phyloP scores from a whole-genome alignment of 1,140 invertebrate species.

The Nasonia vitripennis region DNA sequence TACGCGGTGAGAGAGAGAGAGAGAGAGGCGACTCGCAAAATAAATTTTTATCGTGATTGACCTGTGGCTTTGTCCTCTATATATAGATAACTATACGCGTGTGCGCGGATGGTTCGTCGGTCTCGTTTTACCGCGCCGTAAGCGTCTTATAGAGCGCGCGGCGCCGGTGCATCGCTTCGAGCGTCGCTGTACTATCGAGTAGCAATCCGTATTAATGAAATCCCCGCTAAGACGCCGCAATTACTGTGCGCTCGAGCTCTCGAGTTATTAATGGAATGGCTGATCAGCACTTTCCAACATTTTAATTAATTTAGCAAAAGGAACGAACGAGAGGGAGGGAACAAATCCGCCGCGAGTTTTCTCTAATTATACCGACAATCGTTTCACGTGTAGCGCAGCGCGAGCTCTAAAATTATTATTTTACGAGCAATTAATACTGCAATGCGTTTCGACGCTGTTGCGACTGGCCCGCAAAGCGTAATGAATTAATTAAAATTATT shows the following conservation, averaged over 20 bases:
- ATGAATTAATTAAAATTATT: not conserved
- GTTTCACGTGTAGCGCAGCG: not conserved
- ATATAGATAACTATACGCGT: not conserved
- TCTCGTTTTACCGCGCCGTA: not conserved
- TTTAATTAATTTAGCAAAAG: conserved; percentile 29
- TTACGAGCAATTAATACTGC: not conserved
- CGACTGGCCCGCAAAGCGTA: not conserved
- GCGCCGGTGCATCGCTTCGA: not conserved
- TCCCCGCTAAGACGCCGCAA: conserved; percentile 39
- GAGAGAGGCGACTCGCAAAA: conserved; percentile 46
- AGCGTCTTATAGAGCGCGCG: not conserved
- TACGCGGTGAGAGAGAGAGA: not conserved
- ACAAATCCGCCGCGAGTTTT: not conserved
- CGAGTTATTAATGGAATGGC: conserved; percentile 46
- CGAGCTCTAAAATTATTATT: not conserved
- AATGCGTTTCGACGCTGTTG: not conserved
- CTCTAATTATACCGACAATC: conserved; percentile 9
- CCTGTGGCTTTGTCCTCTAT: conserved; percentile 39
- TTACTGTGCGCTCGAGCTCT: conserved; percentile 19
- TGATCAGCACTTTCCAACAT: conserved; percentile 34
- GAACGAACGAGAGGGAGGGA: not conserved
- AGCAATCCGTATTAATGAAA: conserved; percentile 48
- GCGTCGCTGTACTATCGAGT: conserved; percentile 19
- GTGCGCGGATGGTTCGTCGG: not conserved
- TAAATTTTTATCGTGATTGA: conserved; percentile 66